Conservation (phyloP, 2,797 vertebrate species). For the Characodon lateralis region DNA sequence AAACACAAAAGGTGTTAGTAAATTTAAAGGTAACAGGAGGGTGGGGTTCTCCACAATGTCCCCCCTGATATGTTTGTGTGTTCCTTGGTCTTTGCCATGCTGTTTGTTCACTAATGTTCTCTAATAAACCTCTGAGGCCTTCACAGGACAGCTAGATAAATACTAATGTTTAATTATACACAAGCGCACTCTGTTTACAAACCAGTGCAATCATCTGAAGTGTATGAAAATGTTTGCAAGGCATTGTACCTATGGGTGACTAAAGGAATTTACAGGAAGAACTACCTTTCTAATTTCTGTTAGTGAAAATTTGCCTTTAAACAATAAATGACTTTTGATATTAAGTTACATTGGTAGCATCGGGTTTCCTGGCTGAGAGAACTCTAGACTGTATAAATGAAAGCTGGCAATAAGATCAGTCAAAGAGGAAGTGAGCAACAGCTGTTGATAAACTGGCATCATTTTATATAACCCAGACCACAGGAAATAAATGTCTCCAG, state of each 20-base stretch:
- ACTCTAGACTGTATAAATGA: not conserved
- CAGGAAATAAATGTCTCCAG: conserved; percentile 45
- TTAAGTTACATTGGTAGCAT: not conserved
- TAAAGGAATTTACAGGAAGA: not conserved
- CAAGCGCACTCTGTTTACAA: not conserved
- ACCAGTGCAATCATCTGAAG: not conserved
- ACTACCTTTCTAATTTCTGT: too few relatives aligned
- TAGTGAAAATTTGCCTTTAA: not conserved
- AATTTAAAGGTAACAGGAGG: too few relatives aligned
- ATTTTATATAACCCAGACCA: conserved; percentile 37
- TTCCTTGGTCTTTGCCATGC: not conserved
- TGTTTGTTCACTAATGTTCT: not conserved
- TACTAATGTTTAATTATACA: not conserved
- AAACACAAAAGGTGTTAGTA: too few relatives aligned
- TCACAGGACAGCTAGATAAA: not conserved
- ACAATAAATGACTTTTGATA: not conserved
- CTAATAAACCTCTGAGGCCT: not conserved
- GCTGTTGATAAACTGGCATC: conserved; percentile 21
- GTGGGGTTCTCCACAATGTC: too few relatives aligned
- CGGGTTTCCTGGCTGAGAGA: not conserved
- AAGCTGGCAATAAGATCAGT: conserved; percentile 9
- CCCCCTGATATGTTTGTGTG: not conserved
- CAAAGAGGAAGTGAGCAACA: conserved; percentile 54
- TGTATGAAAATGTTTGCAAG: not conserved
- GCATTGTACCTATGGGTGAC: not conserved